A percentile compares a stretch with the other conserved stretches of the same genome.
Conservation (phyloP, 2,113 vertebrate species). For the Edolisoma coerulescens region DNA sequence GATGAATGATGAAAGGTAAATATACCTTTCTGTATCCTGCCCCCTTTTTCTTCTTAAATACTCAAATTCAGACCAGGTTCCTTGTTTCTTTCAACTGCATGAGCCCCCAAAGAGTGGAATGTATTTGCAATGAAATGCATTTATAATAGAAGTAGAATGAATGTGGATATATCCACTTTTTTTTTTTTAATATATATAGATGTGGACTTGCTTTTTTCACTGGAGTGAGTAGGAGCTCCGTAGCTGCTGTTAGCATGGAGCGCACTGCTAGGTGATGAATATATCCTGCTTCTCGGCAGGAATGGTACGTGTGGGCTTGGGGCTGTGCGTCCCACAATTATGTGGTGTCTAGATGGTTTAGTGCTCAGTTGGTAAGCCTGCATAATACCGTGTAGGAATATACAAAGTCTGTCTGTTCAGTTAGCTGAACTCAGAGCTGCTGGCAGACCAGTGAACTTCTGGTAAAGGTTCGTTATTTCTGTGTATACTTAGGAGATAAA, state of each 20-base stretch:
- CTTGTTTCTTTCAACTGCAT: neutral
- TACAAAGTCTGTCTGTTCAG: neutral
- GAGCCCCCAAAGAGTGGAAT: neutral
- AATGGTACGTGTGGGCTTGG: neutral
- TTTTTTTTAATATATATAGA: neutral
- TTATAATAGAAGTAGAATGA: neutral
- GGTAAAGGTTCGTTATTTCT: neutral
- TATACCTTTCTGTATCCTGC: neutral
- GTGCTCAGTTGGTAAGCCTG: neutral
- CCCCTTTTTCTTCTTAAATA: neutral
- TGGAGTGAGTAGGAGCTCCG: neutral
- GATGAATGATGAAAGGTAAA: neutral
- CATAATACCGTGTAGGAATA: neutral
- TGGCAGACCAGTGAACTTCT: neutral
- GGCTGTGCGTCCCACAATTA: neutral
- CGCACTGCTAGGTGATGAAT: neutral
- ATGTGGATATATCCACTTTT: neutral
- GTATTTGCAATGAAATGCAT: neutral
- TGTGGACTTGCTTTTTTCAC: neutral
- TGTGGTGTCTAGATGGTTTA: neutral
- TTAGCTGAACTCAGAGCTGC: neutral
- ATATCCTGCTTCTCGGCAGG: neutral
- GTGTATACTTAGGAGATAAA: neutral
- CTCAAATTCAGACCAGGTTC: neutral
- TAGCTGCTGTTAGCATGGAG: neutral